Conservation (phyloP, 1,140 invertebrate genomes). For the Antheraea pernyi region DNA sequence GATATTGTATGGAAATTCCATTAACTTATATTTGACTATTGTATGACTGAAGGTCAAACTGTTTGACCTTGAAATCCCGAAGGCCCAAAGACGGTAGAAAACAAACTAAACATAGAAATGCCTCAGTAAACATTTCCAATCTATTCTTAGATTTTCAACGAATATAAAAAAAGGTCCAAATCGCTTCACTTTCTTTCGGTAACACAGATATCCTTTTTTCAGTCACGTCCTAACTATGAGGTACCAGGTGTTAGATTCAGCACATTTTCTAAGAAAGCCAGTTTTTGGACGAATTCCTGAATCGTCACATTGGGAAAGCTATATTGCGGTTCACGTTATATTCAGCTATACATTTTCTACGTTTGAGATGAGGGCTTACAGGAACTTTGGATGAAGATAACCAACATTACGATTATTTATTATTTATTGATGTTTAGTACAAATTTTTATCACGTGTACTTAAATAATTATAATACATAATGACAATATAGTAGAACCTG, state of each 20-base stretch:
- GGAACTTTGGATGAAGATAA: not conserved
- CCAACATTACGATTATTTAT: not conserved
- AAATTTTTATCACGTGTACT: too few relatives aligned
- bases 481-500: too few relatives aligned
- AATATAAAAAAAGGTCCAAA: conserved; percentile 1
- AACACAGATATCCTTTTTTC: not conserved
- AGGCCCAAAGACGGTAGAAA: not conserved
- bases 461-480: too few relatives aligned
- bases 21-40: not conserved
- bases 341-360: not conserved
- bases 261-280: not conserved
- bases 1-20: too few relatives aligned
- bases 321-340: not conserved
- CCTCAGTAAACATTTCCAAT: not conserved
- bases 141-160: not conserved
- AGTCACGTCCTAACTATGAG: conserved; percentile 3
- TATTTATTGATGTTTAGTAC: too few relatives aligned
- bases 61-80: not conserved
- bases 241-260: not conserved
- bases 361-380: not conserved
- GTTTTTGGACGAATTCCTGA: not conserved
- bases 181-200: not conserved
- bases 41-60: not conserved
- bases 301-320: not conserved
- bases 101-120: not conserved